A percentile compares a stretch with the other conserved stretches of the same genome.
Evolutionary conservation across 1,140 invertebrate species (phyloP).

Genomic region (Drosophila ercepeae): DNA sequence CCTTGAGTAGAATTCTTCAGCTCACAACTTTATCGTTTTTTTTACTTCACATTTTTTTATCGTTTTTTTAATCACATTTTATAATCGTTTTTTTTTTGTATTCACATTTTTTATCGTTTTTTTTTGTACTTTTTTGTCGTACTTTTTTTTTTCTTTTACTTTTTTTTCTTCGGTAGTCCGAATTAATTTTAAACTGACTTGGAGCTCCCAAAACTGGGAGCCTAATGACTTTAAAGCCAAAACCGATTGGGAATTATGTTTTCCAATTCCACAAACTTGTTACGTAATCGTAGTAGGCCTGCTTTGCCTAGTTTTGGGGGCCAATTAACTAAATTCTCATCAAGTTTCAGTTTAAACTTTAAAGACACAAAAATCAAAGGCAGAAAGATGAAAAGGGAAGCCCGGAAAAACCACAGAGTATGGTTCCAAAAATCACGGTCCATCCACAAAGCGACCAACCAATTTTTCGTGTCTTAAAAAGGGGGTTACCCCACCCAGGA

Average conservation of each 20-base stretch:
- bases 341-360: background rate
- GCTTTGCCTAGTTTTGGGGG: background rate
- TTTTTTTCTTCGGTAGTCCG: no score
- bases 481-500: no score
- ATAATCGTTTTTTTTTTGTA: no score
- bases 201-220: background rate
- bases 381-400: constrained; percentile 1
- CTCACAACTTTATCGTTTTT: no score
- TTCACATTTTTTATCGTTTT: no score
- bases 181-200: no score
- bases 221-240: background rate
- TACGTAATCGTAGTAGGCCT: no score
- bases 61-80: no score
- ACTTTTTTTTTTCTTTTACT: background rate
- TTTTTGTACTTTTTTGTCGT: no score
- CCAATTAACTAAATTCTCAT: background rate
- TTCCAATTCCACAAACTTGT: no score
- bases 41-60: no score
- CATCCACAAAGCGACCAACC: constrained; percentile 64
- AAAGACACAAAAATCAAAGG: background rate
- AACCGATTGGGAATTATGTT: background rate
- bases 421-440: constrained; percentile 35
- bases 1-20: no score
- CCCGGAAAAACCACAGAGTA: constrained; percentile 53
- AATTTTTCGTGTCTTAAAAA: background rate